Evolutionary conservation across 64 coral and sea anemone genomes (phyloP), one percentile per base, ranked within the genome.

Genomic region (Cladopsammia gracilis): DNA sequence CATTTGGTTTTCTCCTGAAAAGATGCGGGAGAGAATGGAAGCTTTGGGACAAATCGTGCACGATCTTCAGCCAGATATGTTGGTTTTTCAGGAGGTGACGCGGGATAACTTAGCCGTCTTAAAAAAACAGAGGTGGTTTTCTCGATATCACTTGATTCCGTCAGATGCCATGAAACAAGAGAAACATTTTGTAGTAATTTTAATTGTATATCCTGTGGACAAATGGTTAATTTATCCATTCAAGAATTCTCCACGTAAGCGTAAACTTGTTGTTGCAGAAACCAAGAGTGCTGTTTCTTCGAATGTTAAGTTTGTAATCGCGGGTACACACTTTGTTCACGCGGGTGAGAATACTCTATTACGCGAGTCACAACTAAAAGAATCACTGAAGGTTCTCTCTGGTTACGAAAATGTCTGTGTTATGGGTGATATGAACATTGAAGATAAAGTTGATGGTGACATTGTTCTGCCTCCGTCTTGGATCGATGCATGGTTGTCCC

Each of bases 381-480:
- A 78, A 46, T 89, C 90, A 18, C n/a, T 96, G 57, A 26, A 96
- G 79, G 75, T 96, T 20, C 34, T 96, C 13, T 89, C 90, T 12
- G 10, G 43, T n/a, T 89, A 49, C 60, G 92, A 89, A 12, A 85
- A 96, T 57, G 87, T 88, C 48, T 96, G 95, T 65, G 68, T 96
- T 18, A 96, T 96, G 95, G 95, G 95, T 51, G 95, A 96, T 42
- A 47, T 96, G 53, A 96, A 96, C 34, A 16, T 96, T 59, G 91
- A 93, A 61, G 49, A 53, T 42, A 83, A 96, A 79, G 86, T 96
- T 16, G 95, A 96, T 79, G 95, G 95, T 10, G 86, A 93, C 26
- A 24, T 96, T 15, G 8, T 68, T 58, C 86, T 96, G 5, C 95
- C 95, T 47, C 15, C 7, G n/a, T 70, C 70, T 25, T 96, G 95